Conservation (phyloP, 2,113 vertebrate genomes). For the Proteles cristata region DNA sequence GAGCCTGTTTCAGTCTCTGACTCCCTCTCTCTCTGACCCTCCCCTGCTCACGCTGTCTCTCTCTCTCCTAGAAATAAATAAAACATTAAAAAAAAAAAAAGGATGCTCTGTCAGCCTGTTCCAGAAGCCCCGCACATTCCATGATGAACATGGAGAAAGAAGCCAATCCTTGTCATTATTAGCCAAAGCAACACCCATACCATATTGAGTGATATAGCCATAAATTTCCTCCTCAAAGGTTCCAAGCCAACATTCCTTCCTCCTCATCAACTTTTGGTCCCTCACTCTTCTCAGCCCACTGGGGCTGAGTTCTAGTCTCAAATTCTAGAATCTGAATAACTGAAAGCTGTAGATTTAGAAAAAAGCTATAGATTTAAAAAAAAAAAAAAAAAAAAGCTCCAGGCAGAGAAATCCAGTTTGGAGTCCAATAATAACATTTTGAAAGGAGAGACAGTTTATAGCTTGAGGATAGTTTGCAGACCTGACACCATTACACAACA, state of each 20-base stretch:
- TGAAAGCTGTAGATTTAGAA: neutral
- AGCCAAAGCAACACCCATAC: neutral
- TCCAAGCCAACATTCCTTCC: neutral
- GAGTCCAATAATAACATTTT: neutral
- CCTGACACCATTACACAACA: neutral
- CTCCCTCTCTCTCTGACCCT: too few relatives aligned
- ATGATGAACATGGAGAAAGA: neutral
- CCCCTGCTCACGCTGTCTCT: too few relatives aligned
- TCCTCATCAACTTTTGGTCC: neutral
- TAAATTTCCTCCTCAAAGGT: neutral
- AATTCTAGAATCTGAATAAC: neutral
- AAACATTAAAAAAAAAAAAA: neutral
- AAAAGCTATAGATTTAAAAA: neutral
- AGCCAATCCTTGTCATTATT: neutral
- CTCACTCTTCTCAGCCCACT: neutral
- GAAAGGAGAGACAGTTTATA: neutral
- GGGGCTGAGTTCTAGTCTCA: neutral
- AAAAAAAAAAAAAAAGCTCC: neutral
- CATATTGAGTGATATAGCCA: neutral
- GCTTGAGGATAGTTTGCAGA: neutral
- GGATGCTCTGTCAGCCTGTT: neutral
- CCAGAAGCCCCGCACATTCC: neutral
- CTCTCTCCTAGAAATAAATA: too few relatives aligned
- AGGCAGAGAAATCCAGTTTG: neutral
- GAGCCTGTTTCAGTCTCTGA: too few relatives aligned